These are phyloP conservation scores for Columba janthina DNA, from an alignment of 2,113 vertebrate genomes.

Conservation along the genomic window DNA sequence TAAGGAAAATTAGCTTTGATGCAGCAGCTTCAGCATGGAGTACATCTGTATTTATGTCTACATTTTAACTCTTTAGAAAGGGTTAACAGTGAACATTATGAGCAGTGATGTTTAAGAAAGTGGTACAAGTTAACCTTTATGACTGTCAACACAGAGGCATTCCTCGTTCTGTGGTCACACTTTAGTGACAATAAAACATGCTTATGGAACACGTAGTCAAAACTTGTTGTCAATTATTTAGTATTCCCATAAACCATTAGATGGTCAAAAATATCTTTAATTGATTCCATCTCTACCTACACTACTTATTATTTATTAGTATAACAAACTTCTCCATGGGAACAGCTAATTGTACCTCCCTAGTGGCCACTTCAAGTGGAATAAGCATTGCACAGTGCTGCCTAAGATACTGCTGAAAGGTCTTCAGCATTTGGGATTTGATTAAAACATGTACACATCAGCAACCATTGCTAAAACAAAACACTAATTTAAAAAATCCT, in stretches of 20 bases:
- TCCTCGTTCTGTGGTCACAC: constrained; percentile 45
- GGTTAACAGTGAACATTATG: neutral
- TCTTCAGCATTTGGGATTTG: constrained; percentile 81
- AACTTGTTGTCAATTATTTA: constrained; percentile 81
- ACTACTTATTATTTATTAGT: constrained; percentile 94
- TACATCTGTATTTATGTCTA: constrained; percentile 38
- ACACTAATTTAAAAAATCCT: constrained; percentile 71
- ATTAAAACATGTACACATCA: constrained; percentile 80
- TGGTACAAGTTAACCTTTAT: constrained; percentile 23
- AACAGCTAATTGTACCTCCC: constrained; percentile 93
- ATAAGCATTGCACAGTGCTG: constrained; percentile 81
- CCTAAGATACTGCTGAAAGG: constrained; percentile 80
- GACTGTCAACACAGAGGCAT: neutral
- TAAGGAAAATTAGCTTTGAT: constrained; percentile 56
- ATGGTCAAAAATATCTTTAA: constrained; percentile 92
- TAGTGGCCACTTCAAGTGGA: constrained; percentile 87
- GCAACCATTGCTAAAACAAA: constrained; percentile 76
- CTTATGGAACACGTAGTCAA: constrained; percentile 65
- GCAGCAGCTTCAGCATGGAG: constrained; percentile 26
- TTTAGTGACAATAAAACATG: constrained; percentile 63
- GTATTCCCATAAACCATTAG: constrained; percentile 81
- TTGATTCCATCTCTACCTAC: constrained; percentile 92
- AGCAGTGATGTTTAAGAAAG: constrained; percentile 35
- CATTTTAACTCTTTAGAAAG: constrained; percentile 63
- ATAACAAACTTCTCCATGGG: constrained; percentile 91